A percentile compares a stretch with the other conserved stretches of the same genome.
These are phyloP conservation scores for Luffia ferchaultella DNA, from an alignment of 2,888 invertebrate genomes.

Conservation along the genomic window DNA sequence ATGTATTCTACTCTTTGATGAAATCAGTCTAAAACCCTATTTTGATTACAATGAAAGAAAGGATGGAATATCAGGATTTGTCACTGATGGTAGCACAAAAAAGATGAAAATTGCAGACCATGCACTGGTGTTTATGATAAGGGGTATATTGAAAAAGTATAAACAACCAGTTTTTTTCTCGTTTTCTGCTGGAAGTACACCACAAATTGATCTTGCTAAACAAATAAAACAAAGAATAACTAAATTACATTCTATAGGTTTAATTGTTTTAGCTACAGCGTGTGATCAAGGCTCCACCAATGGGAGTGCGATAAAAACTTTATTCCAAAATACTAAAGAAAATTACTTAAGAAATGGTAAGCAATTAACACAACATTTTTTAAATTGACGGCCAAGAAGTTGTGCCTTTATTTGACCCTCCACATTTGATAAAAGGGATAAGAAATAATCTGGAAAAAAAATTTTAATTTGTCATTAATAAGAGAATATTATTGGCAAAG, in stretches of 20 bases:
- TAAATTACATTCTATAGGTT: neutral
- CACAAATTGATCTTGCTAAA: no score
- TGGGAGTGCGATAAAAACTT: slow-evolving; percentile 7
- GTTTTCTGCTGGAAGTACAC: slow-evolving; percentile 3
- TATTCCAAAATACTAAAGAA: slow-evolving; percentile 8
- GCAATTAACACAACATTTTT: slow-evolving; percentile 3
- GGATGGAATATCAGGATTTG: slow-evolving; percentile 2
- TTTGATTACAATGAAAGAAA: neutral
- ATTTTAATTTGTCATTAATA: slow-evolving; percentile 8
- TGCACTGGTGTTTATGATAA: slow-evolving; percentile 4
- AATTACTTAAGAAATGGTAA: slow-evolving; percentile 2
- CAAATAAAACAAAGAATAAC: neutral
- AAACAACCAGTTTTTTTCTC: slow-evolving; percentile 4
- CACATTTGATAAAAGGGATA: slow-evolving; percentile 13
- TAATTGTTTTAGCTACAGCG: slow-evolving; percentile 3
- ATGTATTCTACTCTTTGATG: slow-evolving; percentile 1
- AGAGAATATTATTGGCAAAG: slow-evolving; percentile 15
- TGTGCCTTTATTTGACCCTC: no score
- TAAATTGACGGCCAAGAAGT: slow-evolving; percentile 8
- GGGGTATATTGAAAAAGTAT: slow-evolving; percentile 1
- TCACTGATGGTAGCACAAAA: no score
- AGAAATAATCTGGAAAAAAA: slow-evolving; percentile 13
- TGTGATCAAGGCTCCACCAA: slow-evolving; percentile 13
- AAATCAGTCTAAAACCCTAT: neutral
- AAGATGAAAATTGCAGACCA: slow-evolving; percentile 5